Evolutionary conservation across 2,888 invertebrate genomes (phyloP).

Genomic region (Sepiola atlantica): DNA sequence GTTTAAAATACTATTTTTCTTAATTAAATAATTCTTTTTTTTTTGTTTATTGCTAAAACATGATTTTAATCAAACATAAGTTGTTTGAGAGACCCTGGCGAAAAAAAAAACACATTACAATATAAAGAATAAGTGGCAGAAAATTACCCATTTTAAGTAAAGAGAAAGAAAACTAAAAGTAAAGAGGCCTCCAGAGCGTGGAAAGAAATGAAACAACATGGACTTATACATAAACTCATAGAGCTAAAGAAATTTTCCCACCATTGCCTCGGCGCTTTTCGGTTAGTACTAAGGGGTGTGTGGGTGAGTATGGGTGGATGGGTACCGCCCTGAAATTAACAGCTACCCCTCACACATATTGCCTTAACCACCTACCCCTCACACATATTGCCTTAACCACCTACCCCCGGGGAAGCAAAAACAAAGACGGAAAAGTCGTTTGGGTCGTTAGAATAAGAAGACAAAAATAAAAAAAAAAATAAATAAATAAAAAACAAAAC

Average conservation of each 20-base stretch:
- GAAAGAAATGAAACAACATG: background rate
- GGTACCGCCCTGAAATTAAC: too few species aligned
- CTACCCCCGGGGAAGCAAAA: background rate
- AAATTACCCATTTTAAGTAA: too few species aligned
- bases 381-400: background rate
- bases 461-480: too few species aligned
- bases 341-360: background rate
- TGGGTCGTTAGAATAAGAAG: background rate
- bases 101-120: too few species aligned
- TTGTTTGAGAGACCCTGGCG: too few species aligned
- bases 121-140: too few species aligned
- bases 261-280: background rate
- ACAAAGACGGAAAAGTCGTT: slow-evolving; percentile 10
- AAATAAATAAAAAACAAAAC: background rate
- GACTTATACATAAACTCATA: background rate
- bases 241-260: background rate
- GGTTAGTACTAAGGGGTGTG: background rate
- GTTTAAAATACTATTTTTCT: too few species aligned
- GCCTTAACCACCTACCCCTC: background rate
- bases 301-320: background rate
- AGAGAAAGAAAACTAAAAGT: too few species aligned
- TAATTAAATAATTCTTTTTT: too few species aligned
- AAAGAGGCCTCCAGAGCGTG: too few species aligned
- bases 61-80: too few species aligned
- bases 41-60: too few species aligned